Base-by-base conservation (phyloP, 2,797 vertebrate species). In the Macropus fuliginosus region DNA sequence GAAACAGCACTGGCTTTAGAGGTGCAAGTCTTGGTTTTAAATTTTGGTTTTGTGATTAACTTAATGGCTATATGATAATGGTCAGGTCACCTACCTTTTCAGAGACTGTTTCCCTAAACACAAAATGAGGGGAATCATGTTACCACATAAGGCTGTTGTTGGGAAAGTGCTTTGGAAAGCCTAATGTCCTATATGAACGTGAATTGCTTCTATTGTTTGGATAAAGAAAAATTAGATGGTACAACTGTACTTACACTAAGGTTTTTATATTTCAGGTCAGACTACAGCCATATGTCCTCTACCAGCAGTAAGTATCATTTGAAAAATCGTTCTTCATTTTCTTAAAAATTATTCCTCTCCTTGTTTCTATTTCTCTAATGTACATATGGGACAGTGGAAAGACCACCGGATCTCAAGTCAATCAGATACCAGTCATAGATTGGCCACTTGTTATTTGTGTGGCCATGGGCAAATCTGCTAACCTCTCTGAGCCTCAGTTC, bases 241-340 rank as follows among this genome's bases (percentile, higher is more conserved):
- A 74, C 91, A 92, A 93, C 56, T 14, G 52, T 94, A 6, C 97
- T 98, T 98, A 98, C 11, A 96, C 95, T 89, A 57, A 93, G 94
- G 90, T 98, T 96, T 98, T 98, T 99, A 95, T 98, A 94, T 99
- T 99, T 97, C 99, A 99, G 99, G 99, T 99, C 99, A 94, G 99
- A 99, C 98, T 99, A 99, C 99, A 99, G 99, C 98, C 99, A 98
- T 95, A 98, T 99, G 99, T 99, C 99, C 95, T 99, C 99, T 93
- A 99, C 99, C 10, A 99, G 99, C 99, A 99, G 99, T 99, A 98
- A 99, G 99, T 99, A 99, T 95, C 95, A 96, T 66, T 97, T 95
- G 52, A 50, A 94, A 24, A 91, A 50, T 57, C 59, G 56, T 96
- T 97, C 29, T 24, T 27, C 31, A 0, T 55, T 95, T 54, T 95